A percentile compares a stretch with the other conserved stretches of the same genome.
Conservation (phyloP, 1,140 invertebrate species). For the Arion vulgaris region DNA sequence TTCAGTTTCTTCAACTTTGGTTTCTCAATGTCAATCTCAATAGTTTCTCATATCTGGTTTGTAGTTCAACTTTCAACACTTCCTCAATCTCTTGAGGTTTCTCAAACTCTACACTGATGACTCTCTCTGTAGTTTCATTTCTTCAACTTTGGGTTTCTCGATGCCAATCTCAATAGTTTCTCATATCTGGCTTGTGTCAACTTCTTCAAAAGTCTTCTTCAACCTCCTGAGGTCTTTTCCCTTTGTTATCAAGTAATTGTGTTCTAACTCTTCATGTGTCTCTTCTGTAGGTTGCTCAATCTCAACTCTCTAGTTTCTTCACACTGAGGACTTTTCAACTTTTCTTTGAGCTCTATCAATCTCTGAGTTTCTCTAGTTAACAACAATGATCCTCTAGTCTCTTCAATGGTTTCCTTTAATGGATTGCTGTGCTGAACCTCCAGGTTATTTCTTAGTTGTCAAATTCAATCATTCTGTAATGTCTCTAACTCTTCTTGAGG, state of each 20-base stretch:
- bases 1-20: slow-evolving; percentile 34
- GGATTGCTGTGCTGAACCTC: slow-evolving; percentile 20
- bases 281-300: neutral
- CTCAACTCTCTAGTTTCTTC: slow-evolving; percentile 22
- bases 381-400: slow-evolving; percentile 31
- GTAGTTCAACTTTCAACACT: slow-evolving; percentile 25
- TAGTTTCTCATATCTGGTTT: neutral
- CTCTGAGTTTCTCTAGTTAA: slow-evolving; percentile 31
- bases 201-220: slow-evolving; percentile 33
- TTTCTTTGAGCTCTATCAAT: no score
- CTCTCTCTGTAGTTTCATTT: slow-evolving; percentile 21
- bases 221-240: slow-evolving; percentile 35
- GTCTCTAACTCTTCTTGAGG: neutral
- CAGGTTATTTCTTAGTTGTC: neutral
- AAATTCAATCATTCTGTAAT: neutral
- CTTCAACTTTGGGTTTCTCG: slow-evolving; percentile 18
- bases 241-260: slow-evolving; percentile 32
- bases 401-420: slow-evolving; percentile 27
- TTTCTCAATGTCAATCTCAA: slow-evolving; percentile 34
- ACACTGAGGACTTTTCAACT: slow-evolving; percentile 24
- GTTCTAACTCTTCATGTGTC: neutral
- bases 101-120: slow-evolving; percentile 38
- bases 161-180: slow-evolving; percentile 21
- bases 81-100: slow-evolving; percentile 18
- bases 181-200: slow-evolving; percentile 29